Evolutionary conservation across 1,140 invertebrate species (phyloP).

Genomic region (Bombus ignitus): DNA sequence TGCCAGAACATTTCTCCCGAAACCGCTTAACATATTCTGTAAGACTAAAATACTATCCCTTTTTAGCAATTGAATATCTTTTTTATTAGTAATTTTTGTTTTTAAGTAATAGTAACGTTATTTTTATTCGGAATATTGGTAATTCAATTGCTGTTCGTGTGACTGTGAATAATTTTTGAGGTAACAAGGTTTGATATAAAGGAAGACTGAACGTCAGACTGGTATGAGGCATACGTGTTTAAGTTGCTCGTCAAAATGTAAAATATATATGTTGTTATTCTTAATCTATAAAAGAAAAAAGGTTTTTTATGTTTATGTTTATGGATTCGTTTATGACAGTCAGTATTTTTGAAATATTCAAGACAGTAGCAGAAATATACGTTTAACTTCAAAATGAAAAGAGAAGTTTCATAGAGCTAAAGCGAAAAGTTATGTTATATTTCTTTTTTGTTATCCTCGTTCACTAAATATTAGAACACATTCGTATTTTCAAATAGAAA

Average conservation of each 20-base stretch:
- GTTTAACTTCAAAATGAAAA: neutral
- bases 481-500: neutral
- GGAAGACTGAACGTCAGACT: no score
- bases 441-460: neutral
- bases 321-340: no score
- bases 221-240: no score
- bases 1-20: neutral
- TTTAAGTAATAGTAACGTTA: neutral
- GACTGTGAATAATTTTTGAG: no score
- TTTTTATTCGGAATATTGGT: neutral
- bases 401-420: neutral
- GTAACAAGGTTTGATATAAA: no score
- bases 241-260: no score
- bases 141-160: neutral
- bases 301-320: no score
- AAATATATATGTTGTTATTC: no score
- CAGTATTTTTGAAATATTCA: no score
- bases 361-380: no score
- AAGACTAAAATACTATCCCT: no score
- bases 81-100: neutral
- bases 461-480: neutral
- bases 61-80: neutral
- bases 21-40: neutral
- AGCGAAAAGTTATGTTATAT: neutral
- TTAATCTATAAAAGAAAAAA: no score